Conservation (phyloP, 1,140 invertebrate genomes). For the Heterodera schachtii region DNA sequence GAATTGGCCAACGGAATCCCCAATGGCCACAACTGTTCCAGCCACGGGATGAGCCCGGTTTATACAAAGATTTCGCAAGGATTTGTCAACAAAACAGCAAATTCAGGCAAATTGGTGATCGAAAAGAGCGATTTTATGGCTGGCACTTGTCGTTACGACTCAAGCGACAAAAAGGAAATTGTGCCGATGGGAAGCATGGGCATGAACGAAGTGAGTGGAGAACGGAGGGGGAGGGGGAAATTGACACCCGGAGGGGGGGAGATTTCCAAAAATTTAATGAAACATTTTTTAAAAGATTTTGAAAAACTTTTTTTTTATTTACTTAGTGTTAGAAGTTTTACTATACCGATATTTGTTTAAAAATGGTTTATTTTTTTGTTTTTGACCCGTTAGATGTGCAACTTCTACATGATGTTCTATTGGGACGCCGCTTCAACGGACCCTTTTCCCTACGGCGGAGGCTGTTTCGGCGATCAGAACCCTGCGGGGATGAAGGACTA, state of each 20-base stretch:
- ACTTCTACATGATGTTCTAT: conserved; percentile 67
- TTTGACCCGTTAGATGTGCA: conserved; percentile 58
- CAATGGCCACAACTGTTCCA: conserved; percentile 65
- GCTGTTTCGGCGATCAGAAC: conserved; percentile 45
- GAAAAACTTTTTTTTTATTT: too few species aligned
- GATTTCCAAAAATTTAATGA: too few species aligned
- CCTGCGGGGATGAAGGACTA: conserved; percentile 46
- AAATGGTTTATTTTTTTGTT: background rate
- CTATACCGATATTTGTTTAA: too few species aligned
- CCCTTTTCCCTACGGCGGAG: conserved; percentile 63
- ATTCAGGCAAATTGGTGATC: conserved; percentile 45
- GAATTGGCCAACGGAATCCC: conserved; percentile 66
- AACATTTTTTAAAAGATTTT: too few species aligned
- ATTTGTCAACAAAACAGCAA: background rate
- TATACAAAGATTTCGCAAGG: conserved; percentile 40
- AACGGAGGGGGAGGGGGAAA: background rate
- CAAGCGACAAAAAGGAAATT: conserved; percentile 54
- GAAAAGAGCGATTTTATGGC: conserved; percentile 61
- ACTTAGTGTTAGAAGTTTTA: too few species aligned
- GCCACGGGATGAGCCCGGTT: conserved; percentile 37
- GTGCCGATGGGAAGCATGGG: conserved; percentile 60
- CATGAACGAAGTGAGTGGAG: conserved; percentile 40
- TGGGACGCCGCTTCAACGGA: conserved; percentile 49
- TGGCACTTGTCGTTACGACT: conserved; percentile 62
- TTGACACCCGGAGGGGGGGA: too few species aligned